Evolutionary conservation across 2,113 vertebrate species (phyloP), one percentile per base, ranked within the genome.

Genomic region (Monarcha castaneiventris): DNA sequence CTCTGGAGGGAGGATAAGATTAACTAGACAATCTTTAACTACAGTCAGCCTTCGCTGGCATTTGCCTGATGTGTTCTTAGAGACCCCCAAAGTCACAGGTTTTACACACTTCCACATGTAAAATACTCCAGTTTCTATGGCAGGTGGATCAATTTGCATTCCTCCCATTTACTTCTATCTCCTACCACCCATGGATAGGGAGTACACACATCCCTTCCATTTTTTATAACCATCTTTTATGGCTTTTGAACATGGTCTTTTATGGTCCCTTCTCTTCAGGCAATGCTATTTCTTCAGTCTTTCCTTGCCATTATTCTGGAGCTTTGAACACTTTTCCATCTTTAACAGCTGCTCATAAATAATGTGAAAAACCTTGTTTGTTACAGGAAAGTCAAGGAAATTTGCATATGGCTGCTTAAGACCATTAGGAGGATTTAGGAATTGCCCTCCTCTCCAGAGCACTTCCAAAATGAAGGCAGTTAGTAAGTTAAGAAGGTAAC

Each of bases 331-430:
- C 11, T 37, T 27, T 59, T 35, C 30, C 37, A 14, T 33, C 61
- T 56, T 59, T 25, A 82, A 33, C 13, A 55, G 35, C 46, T 48
- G 33, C 32, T 41, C 4, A 37, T n/a, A 66, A 3, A 10, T 27
- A 44, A 77, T 0, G 0, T 12, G 9, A 18, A 55, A 46, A 74
- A 23, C 37, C 52, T 68, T 25, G 2, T 64, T 90, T 84, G 46
- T 59, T 23, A 43, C 32, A 39, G 9, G 7, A 35, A 63, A 66
- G 52, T 25, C 61, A 49, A 78, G 30, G 16, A 19, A 59, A 20
- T 83, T 62, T 0, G 0, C 5, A 16, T 17, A 9, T 32, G 32
- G 29, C 7, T 43, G 48, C 23, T 59, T 37, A 83, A 61, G 37
- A 64, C 23, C 29, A 46, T 20, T 8, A 64, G 33, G 13, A 63